phyloP scores from a whole-genome alignment of 2,797 vertebrate species.

The Muraenolepis orangiensis region DNA sequence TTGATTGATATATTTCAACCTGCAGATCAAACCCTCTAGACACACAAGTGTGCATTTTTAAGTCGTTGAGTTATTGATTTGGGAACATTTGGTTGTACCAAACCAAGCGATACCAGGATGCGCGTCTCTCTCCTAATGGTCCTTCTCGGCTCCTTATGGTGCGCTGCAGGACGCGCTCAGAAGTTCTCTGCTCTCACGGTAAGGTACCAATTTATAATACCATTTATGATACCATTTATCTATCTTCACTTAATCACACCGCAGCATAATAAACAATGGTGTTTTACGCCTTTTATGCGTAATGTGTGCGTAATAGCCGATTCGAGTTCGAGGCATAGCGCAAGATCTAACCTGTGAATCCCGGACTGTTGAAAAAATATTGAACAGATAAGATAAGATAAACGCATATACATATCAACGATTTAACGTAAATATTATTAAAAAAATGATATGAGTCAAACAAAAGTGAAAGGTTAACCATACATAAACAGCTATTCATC shows the following conservation, averaged over 20 bases:
- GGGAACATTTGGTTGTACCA: conserved; percentile 52
- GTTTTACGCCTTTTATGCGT: neutral
- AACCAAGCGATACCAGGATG: conserved; percentile 73
- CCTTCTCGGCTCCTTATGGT: conserved; percentile 71
- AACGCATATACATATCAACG: neutral
- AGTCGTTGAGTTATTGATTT: conserved; percentile 53
- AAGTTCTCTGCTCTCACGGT: conserved; percentile 84
- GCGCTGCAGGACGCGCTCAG: conserved; percentile 73
- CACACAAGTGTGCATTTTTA: conserved; percentile 36
- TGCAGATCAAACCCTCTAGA: conserved; percentile 18
- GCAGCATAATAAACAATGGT: neutral
- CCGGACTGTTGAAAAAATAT: neutral
- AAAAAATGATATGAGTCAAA: neutral
- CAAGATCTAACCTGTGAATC: neutral
- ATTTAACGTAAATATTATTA: neutral
- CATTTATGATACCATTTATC: neutral
- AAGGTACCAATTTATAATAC: conserved; percentile 36
- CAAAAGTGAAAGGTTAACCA: neutral
- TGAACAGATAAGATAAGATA: neutral
- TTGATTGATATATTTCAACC: conserved; percentile 1
- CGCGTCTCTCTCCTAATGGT: conserved; percentile 68
- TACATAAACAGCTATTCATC: neutral
- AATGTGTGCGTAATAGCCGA: neutral
- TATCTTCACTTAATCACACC: neutral
- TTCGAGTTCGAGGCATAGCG: neutral